A percentile compares a stretch with the other conserved stretches of the same genome.
phyloP scores from a whole-genome alignment of 2,797 vertebrate genomes.

The Ammospiza maritima region DNA sequence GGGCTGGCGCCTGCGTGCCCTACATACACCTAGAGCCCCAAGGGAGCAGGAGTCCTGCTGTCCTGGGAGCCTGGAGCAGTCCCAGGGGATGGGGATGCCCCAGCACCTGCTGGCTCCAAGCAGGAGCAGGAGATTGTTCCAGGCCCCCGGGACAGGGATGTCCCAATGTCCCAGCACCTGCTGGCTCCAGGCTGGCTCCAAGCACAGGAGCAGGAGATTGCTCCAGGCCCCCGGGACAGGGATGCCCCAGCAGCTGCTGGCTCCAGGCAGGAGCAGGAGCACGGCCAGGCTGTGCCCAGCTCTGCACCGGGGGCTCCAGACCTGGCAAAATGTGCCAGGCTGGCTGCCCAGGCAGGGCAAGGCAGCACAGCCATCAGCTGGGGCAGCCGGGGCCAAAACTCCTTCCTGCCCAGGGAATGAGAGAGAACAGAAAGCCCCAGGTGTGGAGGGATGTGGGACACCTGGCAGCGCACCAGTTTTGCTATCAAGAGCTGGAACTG shows the following conservation, averaged over 20 bases:
- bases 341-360: fast-evolving
- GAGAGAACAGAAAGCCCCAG: slow-evolving; percentile 48
- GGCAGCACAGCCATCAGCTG: background rate
- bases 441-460: background rate
- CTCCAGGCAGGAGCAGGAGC: background rate
- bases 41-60: background rate
- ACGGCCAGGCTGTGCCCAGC: background rate
- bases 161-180: background rate
- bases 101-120: fast-evolving
- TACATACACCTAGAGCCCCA: background rate
- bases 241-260: background rate
- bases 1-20: background rate
- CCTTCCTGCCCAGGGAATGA: background rate
- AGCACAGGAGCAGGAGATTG: background rate
- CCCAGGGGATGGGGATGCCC: fast-evolving
- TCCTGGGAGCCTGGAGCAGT: background rate
- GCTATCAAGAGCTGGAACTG: background rate
- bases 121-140: background rate
- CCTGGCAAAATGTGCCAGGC: fast-evolving
- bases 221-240: too few relatives aligned
- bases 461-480: fast-evolving
- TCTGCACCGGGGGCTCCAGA: fast-evolving
- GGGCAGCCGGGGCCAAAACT: fast-evolving
- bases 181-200: fast-evolving
- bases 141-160: too few relatives aligned